Evolutionary conservation across 1,140 invertebrate genomes (phyloP).

Genomic region (Rhyacophila brunnea): DNA sequence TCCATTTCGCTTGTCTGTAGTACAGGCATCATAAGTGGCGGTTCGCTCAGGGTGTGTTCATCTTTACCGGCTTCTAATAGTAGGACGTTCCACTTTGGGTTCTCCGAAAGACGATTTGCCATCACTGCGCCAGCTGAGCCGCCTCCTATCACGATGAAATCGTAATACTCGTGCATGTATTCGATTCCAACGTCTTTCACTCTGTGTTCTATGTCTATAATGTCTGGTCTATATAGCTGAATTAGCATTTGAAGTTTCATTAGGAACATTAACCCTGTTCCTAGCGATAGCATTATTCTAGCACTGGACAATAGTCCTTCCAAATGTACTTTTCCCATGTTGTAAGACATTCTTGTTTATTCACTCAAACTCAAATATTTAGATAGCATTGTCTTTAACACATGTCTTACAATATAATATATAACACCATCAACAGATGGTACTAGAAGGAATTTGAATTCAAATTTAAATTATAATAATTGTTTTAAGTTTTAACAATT

Average conservation of each 20-base stretch:
- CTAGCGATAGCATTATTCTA: slow-evolving; percentile 61
- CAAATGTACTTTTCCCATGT: too few relatives aligned
- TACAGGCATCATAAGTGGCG: slow-evolving; percentile 70
- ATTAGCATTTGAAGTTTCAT: slow-evolving; percentile 61
- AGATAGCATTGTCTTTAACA: too few relatives aligned
- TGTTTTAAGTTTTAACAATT: too few relatives aligned
- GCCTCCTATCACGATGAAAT: slow-evolving; percentile 78
- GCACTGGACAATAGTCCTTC: slow-evolving; percentile 46
- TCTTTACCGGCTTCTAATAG: slow-evolving; percentile 81
- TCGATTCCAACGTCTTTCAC: slow-evolving; percentile 50
- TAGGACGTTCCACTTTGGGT: slow-evolving; percentile 66
- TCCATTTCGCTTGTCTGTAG: slow-evolving; percentile 72
- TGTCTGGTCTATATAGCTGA: slow-evolving; percentile 62
- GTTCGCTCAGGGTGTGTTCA: slow-evolving; percentile 70
- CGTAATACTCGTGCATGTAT: slow-evolving; percentile 59
- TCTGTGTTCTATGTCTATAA: slow-evolving; percentile 61
- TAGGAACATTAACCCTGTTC: slow-evolving; percentile 61
- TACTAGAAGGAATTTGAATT: too few relatives aligned
- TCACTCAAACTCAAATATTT: too few relatives aligned
- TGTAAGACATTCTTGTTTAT: too few relatives aligned
- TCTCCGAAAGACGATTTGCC: slow-evolving; percentile 73
- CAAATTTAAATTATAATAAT: too few relatives aligned
- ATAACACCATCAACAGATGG: too few relatives aligned
- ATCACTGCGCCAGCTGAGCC: slow-evolving; percentile 82
- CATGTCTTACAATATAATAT: too few relatives aligned